phyloP scores from a whole-genome alignment of 37 sponge, comb jelly and placozoan genomes.

The Petrosia ficiformis region DNA sequence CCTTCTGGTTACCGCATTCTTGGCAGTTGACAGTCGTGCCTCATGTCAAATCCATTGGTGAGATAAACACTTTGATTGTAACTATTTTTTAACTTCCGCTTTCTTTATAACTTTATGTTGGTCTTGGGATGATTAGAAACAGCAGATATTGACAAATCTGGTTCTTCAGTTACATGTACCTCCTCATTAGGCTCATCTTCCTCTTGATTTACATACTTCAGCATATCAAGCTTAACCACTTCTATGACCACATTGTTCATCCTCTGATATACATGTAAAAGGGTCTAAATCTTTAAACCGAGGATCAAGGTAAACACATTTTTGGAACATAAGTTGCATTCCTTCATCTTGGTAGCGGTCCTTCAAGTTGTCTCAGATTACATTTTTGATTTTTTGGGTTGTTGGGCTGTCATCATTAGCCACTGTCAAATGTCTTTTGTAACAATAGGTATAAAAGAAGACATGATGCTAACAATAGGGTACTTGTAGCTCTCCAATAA shows the following conservation, averaged over 20 bases:
- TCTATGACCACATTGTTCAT: neutral
- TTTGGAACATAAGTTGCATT: too few relatives aligned
- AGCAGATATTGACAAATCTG: too few relatives aligned
- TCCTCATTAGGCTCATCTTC: neutral
- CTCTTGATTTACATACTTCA: neutral
- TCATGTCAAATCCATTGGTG: slow-evolving; percentile 85
- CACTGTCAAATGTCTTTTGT: too few relatives aligned
- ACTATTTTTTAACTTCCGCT: neutral
- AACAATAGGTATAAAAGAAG: too few relatives aligned
- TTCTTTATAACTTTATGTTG: neutral
- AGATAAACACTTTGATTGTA: slow-evolving; percentile 5
- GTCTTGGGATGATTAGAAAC: neutral
- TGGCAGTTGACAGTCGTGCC: slow-evolving; percentile 61
- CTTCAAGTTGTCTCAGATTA: too few relatives aligned
- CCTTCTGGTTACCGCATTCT: neutral
- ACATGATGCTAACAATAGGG: too few relatives aligned
- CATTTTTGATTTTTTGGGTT: too few relatives aligned
- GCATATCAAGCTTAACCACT: neutral
- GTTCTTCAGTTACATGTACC: neutral
- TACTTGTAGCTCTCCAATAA: too few relatives aligned
- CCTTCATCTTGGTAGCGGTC: too few relatives aligned
- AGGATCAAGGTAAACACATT: neutral
- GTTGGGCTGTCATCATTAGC: too few relatives aligned
- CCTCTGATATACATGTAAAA: neutral
- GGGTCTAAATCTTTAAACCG: neutral